Evolutionary conservation across 2,113 vertebrate genomes (phyloP), one percentile per base, ranked within the genome.

Genomic region (Paradoxurus hermaphroditus): DNA sequence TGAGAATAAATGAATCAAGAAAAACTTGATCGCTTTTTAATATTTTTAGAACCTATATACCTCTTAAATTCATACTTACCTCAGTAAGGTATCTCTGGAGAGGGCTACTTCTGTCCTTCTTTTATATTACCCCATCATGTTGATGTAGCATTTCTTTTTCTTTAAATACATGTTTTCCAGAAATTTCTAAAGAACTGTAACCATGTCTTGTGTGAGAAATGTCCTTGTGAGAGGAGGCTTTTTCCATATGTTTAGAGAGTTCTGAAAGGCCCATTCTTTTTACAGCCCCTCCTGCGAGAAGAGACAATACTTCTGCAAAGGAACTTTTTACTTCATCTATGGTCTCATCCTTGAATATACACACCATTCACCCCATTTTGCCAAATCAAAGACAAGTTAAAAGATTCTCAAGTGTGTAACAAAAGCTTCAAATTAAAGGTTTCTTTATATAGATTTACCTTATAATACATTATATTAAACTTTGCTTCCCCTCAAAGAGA

Each of bases 51-150:
- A 36, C 86, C 46, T 5, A 27, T 92, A 5, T 72, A 53, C 16
- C 13, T 94, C 63, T 86, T 88, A 93, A 93, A 86, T 92, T 85
- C 46, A 62, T 89, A 68, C 44, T 96, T 94, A 29, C 68, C 83
- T 87, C 36, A 82, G 11, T 92, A n/a, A n/a, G n/a, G n/a, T n/a
- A n/a, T 94, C 59, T 75, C 88, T 86, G 15, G n/a, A 62, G 23
- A 65, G 31, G 36, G 29, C 39, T 91, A 10, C 3, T 56, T 63
- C 31, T 6, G n/a, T 73, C 31, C 19, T 73, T 70, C 46, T 39
- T 49, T 44, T 68, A 68, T 34, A 67, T 84, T 14, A 29, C 14
- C 39, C 7, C 12, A 25, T 59, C 12, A 25, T 44, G 9, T 67
- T 51, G 86, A 0, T 46, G 16, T 72, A 81, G 11, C 11, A 36